phyloP scores from a whole-genome alignment of 2,888 invertebrate genomes.

The Pyrrhopygopsis socrates region DNA sequence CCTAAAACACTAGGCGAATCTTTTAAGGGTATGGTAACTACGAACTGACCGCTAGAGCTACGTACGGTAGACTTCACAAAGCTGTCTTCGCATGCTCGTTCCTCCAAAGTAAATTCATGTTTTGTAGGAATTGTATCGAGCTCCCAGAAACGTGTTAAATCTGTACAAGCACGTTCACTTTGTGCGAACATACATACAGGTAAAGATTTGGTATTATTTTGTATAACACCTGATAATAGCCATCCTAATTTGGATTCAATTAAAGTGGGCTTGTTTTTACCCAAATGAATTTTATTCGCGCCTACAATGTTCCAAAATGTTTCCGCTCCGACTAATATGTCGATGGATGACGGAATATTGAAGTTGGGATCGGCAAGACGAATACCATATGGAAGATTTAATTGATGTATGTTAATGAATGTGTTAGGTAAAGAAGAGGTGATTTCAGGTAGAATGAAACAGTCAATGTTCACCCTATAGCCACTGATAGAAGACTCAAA shows the following conservation, averaged over 20 bases:
- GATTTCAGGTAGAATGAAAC: slow-evolving; percentile 71
- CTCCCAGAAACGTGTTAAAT: slow-evolving; percentile 30
- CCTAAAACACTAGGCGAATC: not conserved
- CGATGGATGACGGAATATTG: slow-evolving; percentile 69
- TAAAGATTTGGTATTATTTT: not conserved
- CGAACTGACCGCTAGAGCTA: not conserved
- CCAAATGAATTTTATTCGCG: not conserved
- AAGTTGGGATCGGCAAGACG: slow-evolving; percentile 76
- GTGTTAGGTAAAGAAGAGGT: slow-evolving; percentile 64
- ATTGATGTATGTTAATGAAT: slow-evolving; percentile 49
- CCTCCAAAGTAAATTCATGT: slow-evolving; percentile 5
- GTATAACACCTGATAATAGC: not conserved
- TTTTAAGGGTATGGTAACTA: not conserved
- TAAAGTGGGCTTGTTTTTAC: slow-evolving; percentile 11
- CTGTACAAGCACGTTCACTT: not conserved
- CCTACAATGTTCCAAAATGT: slow-evolving; percentile 69
- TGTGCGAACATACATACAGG: slow-evolving; percentile 3
- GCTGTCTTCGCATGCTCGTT: not conserved
- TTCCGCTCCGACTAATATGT: slow-evolving; percentile 80
- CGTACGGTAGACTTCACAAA: not conserved
- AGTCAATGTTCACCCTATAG: slow-evolving; percentile 49
- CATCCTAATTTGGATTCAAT: slow-evolving; percentile 14
- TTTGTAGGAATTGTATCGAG: not conserved
- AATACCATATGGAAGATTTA: slow-evolving; percentile 71
- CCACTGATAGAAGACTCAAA: slow-evolving; percentile 47